Evolutionary conservation across 2,888 invertebrate species (phyloP).

Genomic region (Thyatira batis): DNA sequence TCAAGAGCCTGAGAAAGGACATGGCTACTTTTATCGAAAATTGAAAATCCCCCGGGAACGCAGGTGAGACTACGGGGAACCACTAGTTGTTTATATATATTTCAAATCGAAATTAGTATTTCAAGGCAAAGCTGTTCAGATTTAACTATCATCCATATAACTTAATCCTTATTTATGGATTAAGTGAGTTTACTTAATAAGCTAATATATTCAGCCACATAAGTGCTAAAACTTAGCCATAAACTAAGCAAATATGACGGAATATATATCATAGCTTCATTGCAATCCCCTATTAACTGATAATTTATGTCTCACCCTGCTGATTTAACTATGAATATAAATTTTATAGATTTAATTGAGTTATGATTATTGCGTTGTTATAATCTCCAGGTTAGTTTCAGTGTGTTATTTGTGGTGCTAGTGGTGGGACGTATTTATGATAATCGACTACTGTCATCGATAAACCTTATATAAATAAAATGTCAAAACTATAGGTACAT

Average conservation of each 20-base stretch:
- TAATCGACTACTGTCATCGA: slow-evolving; percentile 10
- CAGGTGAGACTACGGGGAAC: no score
- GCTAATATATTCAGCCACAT: neutral
- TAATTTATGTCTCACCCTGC: slow-evolving; percentile 57
- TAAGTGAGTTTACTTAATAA: neutral
- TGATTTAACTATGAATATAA: slow-evolving; percentile 70
- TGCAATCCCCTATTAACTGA: slow-evolving; percentile 32
- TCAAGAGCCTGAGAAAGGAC: no score
- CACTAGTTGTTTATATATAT: no score
- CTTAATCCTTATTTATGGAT: neutral
- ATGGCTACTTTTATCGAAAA: no score
- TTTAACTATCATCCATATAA: no score
- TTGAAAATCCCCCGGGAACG: no score
- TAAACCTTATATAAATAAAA: neutral
- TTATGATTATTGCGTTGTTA: slow-evolving; percentile 74
- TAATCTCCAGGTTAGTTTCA: slow-evolving; percentile 64
- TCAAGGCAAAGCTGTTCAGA: no score
- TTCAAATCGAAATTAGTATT: no score
- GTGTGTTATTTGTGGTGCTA: slow-evolving; percentile 40
- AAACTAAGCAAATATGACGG: neutral
- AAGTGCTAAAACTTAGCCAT: neutral
- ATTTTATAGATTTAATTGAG: slow-evolving; percentile 80
- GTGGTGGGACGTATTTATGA: slow-evolving; percentile 29
- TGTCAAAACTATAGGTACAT: neutral
- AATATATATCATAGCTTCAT: slow-evolving; percentile 36